Base-by-base conservation (phyloP, 2,113 vertebrate species). In the Hemibagrus wyckioides region DNA sequence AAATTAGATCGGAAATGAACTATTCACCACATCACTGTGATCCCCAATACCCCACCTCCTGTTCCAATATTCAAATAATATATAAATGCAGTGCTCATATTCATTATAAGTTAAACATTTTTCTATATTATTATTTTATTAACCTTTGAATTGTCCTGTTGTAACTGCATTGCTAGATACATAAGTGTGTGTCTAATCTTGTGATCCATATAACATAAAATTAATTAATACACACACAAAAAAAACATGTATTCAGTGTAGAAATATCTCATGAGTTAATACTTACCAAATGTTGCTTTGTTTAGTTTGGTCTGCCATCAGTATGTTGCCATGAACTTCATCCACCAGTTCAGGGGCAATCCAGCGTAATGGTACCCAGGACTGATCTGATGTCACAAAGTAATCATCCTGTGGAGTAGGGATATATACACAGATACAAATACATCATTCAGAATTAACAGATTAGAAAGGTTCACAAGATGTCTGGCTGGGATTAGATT, bases 271-370 rank as follows among this genome's bases (percentile, higher is more conserved):
- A 30, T 80, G 9, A 39, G 21, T 59, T 81, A 23, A 59, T 13
- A 28, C 95, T 93, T 92, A 99, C 98, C 98, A 99, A 93, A 99
- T 96, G 48, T 99, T 99, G 96, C 98, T 98, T 93, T 96, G 94
- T 79, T 95, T 97, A 86, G 96, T 99, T 94, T 99, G 98, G 83
- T 97, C 96, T 11, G 96, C 97, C 39, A 99, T 95, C 9, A 99
- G 95, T 89, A 99, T 94, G 92, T 99, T 99, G 61, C 97, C 95
- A 0, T 98, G 98, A 63, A 99, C 96, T 50, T 99, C 98, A 0
- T 99, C 98, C 30, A 99, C 95, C 80, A 99, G 96, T 92, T 99
- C 98, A 0, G 98, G 98, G 0, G 98, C 98, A 0, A 98, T 98
- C 98, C 98, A 99, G 88, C 98, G 97, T 92, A 99, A 93, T 0